These are phyloP conservation scores for Triplophysa siluroides DNA, from an alignment of 2,113 vertebrate genomes.

Conservation along the genomic window DNA sequence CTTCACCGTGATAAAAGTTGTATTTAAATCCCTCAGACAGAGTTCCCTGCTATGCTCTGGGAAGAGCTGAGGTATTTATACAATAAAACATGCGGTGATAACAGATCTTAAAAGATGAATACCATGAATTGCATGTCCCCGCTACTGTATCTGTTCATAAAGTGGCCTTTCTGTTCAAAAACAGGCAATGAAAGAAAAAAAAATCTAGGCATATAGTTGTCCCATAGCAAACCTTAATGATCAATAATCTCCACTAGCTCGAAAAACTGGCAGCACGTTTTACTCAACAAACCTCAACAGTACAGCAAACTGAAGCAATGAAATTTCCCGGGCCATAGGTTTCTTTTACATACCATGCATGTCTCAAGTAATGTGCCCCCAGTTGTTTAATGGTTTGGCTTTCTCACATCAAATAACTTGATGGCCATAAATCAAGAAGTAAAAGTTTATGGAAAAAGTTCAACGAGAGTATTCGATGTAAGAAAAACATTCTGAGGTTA, in stretches of 20 bases:
- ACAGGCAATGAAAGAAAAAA: not conserved
- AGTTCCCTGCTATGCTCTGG: not conserved
- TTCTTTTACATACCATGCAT: not conserved
- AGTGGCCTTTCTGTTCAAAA: not conserved
- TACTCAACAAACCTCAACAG: not conserved
- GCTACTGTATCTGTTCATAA: not conserved
- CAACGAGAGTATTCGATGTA: not conserved
- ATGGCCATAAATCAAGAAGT: conserved; percentile 4
- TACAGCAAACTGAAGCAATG: not conserved
- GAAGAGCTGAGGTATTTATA: not conserved
- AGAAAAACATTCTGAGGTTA: not conserved
- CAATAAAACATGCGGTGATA: not conserved
- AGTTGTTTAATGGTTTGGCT: conserved; percentile 27
- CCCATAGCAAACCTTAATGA: not conserved
- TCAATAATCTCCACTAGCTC: not conserved
- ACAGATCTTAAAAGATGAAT: not conserved
- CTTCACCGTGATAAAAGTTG: not conserved
- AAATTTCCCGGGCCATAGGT: conserved; percentile 19
- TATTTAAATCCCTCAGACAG: not conserved
- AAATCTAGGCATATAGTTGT: not conserved
- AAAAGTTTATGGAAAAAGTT: not conserved
- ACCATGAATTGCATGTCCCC: not conserved
- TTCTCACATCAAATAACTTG: conserved; percentile 19
- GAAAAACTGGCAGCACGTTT: not conserved
- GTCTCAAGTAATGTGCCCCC: not conserved